Base-by-base conservation (phyloP, 1,140 invertebrate genomes). In the Penaeus japonicus region DNA sequence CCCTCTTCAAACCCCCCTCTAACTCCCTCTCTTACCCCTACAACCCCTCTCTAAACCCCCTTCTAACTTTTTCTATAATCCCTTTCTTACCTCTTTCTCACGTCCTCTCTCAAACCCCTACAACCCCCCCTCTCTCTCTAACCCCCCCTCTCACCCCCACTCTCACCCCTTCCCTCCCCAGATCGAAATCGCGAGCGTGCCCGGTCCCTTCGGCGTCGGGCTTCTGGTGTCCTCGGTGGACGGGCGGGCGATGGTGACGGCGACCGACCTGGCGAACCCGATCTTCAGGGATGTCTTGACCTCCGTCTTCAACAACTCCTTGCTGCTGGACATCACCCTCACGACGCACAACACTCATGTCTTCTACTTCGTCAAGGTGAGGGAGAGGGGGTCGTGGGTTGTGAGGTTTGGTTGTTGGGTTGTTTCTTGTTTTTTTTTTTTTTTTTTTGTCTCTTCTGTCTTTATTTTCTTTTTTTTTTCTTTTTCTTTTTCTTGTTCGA, bases 321-420 rank as follows among this genome's bases (percentile, higher is more conserved):
- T 96, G 91, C 94, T 98, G 90, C 93, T 99, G 65, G 96, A 97
- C 65, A 96, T 98, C 91, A 96, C 96, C 3, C 97, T 98, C 91
- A 96, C 97, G 2, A 95, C 97, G 18, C 97, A 98, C 92, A 97
- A 96, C 75, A 95, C 96, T 92, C 97, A 98, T 91, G 96, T 97
- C 18, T 98, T 99, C 93, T 98, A 98, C 93, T 99, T 99, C 92
- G 97, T 98, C 0, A 99, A 99, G 92, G 96, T 97, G 91, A 96
- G 98, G 7, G 2, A 7, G 35, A 39, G 17, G 12, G 10, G 7
- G 4, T 70, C 4, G 32, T 4, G 15, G 32, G 7, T 32, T 22
- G n/a, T 7, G 7, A 15, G 4, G 18, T 24, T n/a, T 35, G 22
- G 27, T 32, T 35, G 39, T 78, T 32, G 17, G 18, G 7, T 3